phyloP scores from a whole-genome alignment of 2,888 invertebrate species.

The Trilocha varians region DNA sequence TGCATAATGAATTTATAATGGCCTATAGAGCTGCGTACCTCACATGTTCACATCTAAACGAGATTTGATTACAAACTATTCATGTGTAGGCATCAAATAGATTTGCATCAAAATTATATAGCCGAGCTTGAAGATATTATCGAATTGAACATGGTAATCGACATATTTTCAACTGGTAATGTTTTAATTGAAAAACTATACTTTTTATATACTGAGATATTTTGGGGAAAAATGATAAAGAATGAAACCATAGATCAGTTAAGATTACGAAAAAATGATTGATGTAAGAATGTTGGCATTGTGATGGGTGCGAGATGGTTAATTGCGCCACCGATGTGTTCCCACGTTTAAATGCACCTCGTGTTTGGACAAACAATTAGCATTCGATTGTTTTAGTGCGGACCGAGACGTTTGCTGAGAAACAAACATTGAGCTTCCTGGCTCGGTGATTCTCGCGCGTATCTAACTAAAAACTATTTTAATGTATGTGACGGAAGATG shows the following conservation, averaged over 20 bases:
- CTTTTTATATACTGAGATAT: background rate
- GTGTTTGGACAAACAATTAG: slow-evolving; percentile 68
- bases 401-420: slow-evolving; percentile 58
- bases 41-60: slow-evolving; percentile 31
- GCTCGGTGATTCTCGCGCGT: slow-evolving; percentile 18
- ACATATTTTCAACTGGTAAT: background rate
- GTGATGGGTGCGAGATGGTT: slow-evolving; percentile 43
- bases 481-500: too few relatives aligned
- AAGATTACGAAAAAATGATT: slow-evolving; percentile 5
- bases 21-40: slow-evolving; percentile 44
- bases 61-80: slow-evolving; percentile 16
- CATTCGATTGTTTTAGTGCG: slow-evolving; percentile 72
- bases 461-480: background rate
- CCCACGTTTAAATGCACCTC: slow-evolving; percentile 67
- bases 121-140: background rate
- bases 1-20: slow-evolving; percentile 74
- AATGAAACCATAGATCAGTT: slow-evolving; percentile 2
- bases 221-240: background rate
- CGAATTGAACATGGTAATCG: background rate
- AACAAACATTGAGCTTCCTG: slow-evolving; percentile 61
- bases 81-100: background rate
- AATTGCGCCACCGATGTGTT: slow-evolving; percentile 65
- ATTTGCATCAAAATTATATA: background rate
- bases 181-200: background rate
- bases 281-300: slow-evolving; percentile 31